Evolutionary conservation across 1,140 invertebrate genomes (phyloP).

Genomic region (Brachystomella parvula): DNA sequence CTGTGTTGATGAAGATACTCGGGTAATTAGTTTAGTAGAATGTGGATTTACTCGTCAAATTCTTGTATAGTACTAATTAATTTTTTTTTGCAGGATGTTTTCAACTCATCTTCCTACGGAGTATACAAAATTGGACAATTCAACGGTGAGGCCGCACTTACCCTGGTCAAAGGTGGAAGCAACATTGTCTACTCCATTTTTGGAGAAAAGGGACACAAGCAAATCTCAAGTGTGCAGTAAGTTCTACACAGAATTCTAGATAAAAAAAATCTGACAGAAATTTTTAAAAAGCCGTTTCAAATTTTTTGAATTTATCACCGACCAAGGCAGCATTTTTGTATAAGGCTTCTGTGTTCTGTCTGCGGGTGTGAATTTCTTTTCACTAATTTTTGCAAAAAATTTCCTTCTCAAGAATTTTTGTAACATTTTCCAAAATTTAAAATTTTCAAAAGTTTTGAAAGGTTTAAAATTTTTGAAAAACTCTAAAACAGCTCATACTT

Average conservation of each 20-base stretch:
- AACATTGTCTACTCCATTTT: constrained; percentile 25
- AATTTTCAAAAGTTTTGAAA: no score
- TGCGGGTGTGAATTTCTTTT: no score
- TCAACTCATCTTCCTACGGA: constrained; percentile 22
- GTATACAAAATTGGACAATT: constrained; percentile 22
- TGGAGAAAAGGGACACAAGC: constrained; percentile 31
- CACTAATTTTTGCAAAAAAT: no score
- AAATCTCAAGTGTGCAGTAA: constrained; percentile 28
- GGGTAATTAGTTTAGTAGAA: constrained; percentile 14
- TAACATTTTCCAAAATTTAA: no score
- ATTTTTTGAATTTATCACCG: no score
- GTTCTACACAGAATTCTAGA: not conserved
- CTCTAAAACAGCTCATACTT: no score
- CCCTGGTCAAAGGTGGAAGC: constrained; percentile 21
- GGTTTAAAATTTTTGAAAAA: no score
- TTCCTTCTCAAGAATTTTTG: no score
- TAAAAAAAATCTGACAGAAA: no score
- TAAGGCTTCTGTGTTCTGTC: no score
- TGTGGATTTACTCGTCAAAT: not conserved
- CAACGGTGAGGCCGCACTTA: constrained; percentile 18
- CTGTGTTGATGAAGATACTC: constrained; percentile 28
- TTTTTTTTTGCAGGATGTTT: constrained; percentile 24
- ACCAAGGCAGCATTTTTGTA: not conserved
- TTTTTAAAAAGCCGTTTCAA: no score
- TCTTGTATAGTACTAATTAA: not conserved